phyloP scores from a whole-genome alignment of 30 jellyfish, hydroid and myxozoan species.

The Turritopsis dohrnii region DNA sequence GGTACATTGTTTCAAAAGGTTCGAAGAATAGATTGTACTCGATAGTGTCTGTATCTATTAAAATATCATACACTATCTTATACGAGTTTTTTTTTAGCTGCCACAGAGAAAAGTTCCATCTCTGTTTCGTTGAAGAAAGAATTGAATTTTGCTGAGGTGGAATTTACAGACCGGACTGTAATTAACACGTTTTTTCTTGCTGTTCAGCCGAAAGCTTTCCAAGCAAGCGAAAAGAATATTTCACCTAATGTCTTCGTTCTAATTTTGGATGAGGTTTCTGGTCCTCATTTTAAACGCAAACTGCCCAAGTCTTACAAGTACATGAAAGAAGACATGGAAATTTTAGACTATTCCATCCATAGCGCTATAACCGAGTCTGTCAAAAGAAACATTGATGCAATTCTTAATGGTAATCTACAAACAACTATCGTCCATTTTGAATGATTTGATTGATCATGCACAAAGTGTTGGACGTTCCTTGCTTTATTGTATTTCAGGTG shows the following conservation, averaged over 20 bases:
- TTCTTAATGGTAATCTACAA: conserved; percentile 12
- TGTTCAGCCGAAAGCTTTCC: conserved; percentile 25
- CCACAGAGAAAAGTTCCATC: background rate
- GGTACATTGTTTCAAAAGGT: conserved; percentile 4
- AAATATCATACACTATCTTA: too few species aligned
- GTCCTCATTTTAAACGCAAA: conserved; percentile 43
- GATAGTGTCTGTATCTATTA: background rate
- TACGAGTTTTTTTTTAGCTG: background rate
- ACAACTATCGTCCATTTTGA: background rate
- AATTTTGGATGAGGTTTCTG: conserved; percentile 35
- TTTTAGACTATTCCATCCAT: background rate
- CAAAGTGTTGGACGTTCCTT: too few species aligned
- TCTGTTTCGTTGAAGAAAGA: conserved; percentile 16
- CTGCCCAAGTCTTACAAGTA: conserved; percentile 21
- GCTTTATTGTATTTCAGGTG: background rate
- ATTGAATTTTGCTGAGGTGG: conserved; percentile 4
- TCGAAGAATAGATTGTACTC: too few species aligned
- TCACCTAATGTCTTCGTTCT: conserved; percentile 28
- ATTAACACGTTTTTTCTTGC: conserved; percentile 8
- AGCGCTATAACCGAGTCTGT: conserved; percentile 1
- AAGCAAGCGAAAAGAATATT: background rate
- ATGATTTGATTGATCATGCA: too few species aligned
- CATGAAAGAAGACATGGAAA: conserved; percentile 38
- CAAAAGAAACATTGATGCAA: conserved; percentile 10
- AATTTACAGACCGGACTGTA: background rate